phyloP scores from a whole-genome alignment of 2,113 vertebrate species.

The Donacobius atricapilla region DNA sequence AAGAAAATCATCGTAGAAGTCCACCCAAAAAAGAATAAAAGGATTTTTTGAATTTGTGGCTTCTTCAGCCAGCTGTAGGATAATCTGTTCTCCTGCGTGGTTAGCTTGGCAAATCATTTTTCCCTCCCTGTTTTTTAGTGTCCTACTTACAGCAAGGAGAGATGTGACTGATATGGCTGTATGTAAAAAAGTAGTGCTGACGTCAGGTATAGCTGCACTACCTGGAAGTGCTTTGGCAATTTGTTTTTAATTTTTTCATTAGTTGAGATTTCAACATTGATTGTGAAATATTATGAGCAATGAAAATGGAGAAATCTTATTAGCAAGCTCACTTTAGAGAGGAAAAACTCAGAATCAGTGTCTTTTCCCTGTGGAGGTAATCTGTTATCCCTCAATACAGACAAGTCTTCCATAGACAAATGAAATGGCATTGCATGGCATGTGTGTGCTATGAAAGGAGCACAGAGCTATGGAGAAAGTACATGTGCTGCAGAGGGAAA shows the following conservation, averaged over 20 bases:
- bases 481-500: not conserved
- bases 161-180: not conserved
- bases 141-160: not conserved
- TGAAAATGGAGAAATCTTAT: not conserved
- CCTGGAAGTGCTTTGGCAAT: not conserved
- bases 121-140: not conserved
- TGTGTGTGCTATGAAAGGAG: not conserved
- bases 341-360: not conserved
- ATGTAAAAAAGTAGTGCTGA: not conserved
- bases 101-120: not conserved
- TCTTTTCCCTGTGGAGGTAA: conserved; percentile 27
- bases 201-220: not conserved
- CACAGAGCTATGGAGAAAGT: not conserved
- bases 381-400: conserved; percentile 16
- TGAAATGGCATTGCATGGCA: not conserved
- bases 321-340: not conserved
- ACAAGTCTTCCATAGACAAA: not conserved
- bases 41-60: not conserved
- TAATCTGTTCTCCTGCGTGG: fast-evolving
- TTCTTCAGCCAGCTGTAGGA: not conserved
- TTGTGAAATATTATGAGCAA: not conserved
- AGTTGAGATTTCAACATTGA: not conserved
- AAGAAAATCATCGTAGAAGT: not conserved
- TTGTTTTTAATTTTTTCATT: not conserved
- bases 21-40: not conserved